Evolutionary conservation across 2,113 vertebrate species (phyloP), one percentile per base, ranked within the genome.

Genomic region (Petrocephalus zakoni): DNA sequence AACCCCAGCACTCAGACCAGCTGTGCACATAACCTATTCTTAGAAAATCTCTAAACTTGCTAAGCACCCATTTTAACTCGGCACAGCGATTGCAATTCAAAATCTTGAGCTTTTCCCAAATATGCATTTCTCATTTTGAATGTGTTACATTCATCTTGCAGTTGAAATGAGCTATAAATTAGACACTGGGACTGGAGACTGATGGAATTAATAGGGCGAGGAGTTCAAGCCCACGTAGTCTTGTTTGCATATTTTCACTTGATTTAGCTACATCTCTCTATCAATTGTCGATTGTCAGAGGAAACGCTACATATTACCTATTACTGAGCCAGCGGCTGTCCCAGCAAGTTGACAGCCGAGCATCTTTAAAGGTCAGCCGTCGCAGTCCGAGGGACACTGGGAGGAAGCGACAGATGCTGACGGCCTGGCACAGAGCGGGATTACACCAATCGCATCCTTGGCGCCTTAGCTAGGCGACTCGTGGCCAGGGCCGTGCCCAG

Each of bases 141-240:
- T 56, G 52, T 52, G 51, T 56, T 56, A 55, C 49, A 86, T 86
- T 86, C 84, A 55, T 86, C 84, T 86, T 42, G 51, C 25, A 55
- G 19, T 13, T 42, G 84, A 55, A 56, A 86, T 86, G 29, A 55
- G 52, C n/a, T 21, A 86, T 86, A 56, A 86, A 86, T 86, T 86
- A 56, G 84, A 56, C 4, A 52, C 29, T 55, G 84, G 49, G 52
- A 51, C 29, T 21, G 52, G 84, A 86, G 84, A 86, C 52, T 56
- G 47, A 19, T 86, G 84, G 25, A 42, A 86, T 86, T 86, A 56
- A 86, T 56, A 86, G 84, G n/a, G 51, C 17, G 11, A 56, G 29
- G 29, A 86, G 84, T 56, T 52, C 52, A 56, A 55, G 84, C 34
- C 84, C 84, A 55, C 52, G n/a, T 86, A 34, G 52, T 86, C 84